phyloP scores from a whole-genome alignment of 2,113 vertebrate genomes.

The Cynopterus brachyotis region DNA sequence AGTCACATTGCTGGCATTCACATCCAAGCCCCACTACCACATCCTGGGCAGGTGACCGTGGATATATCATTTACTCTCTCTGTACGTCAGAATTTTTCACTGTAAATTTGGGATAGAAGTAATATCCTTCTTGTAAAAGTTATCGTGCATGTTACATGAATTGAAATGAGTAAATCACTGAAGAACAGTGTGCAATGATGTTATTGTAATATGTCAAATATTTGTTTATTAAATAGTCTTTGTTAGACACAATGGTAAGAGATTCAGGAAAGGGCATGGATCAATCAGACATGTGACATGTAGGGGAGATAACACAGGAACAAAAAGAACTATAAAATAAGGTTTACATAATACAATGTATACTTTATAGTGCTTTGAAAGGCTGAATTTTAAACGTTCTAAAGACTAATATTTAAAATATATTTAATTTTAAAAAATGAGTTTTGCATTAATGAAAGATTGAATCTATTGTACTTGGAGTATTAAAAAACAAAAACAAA shows the following conservation, averaged over 20 bases:
- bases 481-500: background rate
- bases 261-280: background rate
- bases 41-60: background rate
- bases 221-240: background rate
- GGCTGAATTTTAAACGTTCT: conserved; percentile 40
- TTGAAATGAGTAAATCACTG: background rate
- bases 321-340: background rate
- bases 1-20: background rate
- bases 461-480: conserved; percentile 46
- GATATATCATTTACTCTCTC: background rate
- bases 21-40: no score
- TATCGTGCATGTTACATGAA: background rate
- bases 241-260: background rate
- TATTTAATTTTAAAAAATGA: conserved; percentile 44
- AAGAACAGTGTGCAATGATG: background rate
- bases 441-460: conserved; percentile 18
- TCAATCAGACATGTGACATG: background rate
- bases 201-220: background rate
- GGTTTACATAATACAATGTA: background rate
- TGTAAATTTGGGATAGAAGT: conserved; percentile 3
- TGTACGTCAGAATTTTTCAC: conserved; percentile 8
- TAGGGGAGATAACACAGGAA: background rate
- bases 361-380: background rate
- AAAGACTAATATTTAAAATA: conserved; percentile 52
- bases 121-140: background rate